A percentile compares a stretch with the other conserved stretches of the same genome.
These are phyloP conservation scores for Danionella dracula DNA, from an alignment of 2,797 vertebrate genomes.

Conservation along the genomic window DNA sequence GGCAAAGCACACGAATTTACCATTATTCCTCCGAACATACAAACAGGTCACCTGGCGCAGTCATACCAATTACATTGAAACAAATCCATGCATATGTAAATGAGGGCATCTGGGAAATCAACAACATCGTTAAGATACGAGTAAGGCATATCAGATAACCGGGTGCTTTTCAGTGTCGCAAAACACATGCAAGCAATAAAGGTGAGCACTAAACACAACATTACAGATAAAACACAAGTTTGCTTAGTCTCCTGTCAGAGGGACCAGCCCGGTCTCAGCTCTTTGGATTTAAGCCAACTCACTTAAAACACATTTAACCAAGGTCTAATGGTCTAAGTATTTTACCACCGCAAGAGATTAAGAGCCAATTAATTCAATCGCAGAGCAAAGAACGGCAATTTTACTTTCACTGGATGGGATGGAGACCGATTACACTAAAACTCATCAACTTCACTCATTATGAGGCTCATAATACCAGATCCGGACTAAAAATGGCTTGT, in stretches of 20 bases:
- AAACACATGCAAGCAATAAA: not conserved
- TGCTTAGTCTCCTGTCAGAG: not conserved
- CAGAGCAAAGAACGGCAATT: conserved; percentile 17
- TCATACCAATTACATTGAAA: not conserved
- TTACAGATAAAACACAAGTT: not conserved
- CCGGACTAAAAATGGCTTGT: conserved; percentile 13
- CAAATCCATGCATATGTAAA: conserved; percentile 12
- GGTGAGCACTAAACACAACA: not conserved
- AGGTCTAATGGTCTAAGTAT: conserved; percentile 25
- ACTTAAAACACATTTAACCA: conserved; percentile 14
- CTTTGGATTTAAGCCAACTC: not conserved
- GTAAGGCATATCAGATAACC: conserved; percentile 11
- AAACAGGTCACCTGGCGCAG: not conserved
- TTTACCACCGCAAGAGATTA: conserved; percentile 14
- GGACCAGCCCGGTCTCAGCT: not conserved
- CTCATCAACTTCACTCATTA: conserved; percentile 23
- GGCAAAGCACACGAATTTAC: conserved; percentile 4
- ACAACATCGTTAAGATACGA: not conserved
- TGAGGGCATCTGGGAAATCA: not conserved
- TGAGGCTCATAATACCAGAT: conserved; percentile 1
- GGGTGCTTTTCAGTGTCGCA: not conserved
- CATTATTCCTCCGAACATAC: not conserved
- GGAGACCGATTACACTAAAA: conserved; percentile 10
- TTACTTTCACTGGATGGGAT: conserved; percentile 4
- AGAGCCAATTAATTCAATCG: conserved; percentile 21